A percentile compares a stretch with the other conserved stretches of the same genome.
phyloP scores from a whole-genome alignment of 2,888 invertebrate genomes.

The Fragum sueziense region DNA sequence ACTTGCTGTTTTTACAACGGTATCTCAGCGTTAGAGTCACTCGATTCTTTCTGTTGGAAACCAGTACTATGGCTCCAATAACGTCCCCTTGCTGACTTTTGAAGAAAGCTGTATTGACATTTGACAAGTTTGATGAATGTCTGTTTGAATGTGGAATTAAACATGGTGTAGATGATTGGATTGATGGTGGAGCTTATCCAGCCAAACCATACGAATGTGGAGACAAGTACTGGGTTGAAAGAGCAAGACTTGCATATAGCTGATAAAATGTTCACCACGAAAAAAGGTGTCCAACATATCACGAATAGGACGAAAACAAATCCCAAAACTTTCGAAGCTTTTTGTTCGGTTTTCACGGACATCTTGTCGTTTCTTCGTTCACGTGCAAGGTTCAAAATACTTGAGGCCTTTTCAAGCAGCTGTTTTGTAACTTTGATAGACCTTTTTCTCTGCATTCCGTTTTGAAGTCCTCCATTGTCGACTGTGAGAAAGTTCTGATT shows the following conservation, averaged over 20 bases:
- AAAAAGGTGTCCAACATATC: constrained; percentile 82
- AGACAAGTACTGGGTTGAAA: constrained; percentile 83
- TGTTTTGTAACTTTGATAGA: constrained; percentile 71
- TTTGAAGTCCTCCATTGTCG: neutral
- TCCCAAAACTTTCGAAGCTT: constrained; percentile 92
- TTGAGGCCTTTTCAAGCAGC: constrained; percentile 77
- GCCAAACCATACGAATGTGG: constrained; percentile 81
- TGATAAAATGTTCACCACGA: constrained; percentile 77
- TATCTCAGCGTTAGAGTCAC: constrained; percentile 41
- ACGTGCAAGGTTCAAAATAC: constrained; percentile 73
- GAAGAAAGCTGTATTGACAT: constrained; percentile 69
- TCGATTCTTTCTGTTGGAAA: constrained; percentile 23
- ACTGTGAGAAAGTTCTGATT: neutral
- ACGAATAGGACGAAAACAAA: constrained; percentile 81
- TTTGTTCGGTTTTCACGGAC: constrained; percentile 92
- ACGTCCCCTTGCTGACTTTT: constrained; percentile 28
- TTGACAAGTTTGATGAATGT: constrained; percentile 79
- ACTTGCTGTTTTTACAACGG: constrained; percentile 31
- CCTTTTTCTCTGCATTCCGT: constrained; percentile 27
- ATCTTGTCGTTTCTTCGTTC: constrained; percentile 58
- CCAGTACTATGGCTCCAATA: constrained; percentile 38
- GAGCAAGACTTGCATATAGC: constrained; percentile 89
- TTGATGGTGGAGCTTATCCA: constrained; percentile 81
- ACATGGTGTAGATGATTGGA: constrained; percentile 82
- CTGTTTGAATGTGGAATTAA: constrained; percentile 80